Evolutionary conservation across 2,888 invertebrate species (phyloP).

Genomic region (Scaptomyza tumidula): DNA sequence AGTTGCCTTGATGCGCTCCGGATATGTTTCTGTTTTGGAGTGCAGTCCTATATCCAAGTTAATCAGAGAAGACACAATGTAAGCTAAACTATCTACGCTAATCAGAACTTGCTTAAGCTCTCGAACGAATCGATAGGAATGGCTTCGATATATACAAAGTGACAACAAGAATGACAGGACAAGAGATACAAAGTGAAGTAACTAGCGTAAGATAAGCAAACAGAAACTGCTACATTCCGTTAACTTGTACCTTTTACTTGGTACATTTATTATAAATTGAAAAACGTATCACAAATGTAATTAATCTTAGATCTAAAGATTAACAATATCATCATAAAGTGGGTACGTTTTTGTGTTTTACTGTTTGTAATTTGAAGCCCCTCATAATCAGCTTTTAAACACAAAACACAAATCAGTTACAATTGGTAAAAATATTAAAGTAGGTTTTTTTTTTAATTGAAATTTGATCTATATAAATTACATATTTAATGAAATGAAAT

Average conservation of each 20-base stretch:
- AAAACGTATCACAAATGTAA: too few species aligned
- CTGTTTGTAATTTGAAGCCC: conserved; percentile 8
- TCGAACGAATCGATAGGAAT: not conserved
- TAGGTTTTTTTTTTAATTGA: conserved; percentile 46
- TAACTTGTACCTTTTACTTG: too few species aligned
- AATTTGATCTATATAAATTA: conserved; percentile 56
- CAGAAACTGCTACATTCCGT: too few species aligned
- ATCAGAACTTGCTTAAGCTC: not conserved
- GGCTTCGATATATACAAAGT: too few species aligned
- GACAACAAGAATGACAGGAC: too few species aligned
- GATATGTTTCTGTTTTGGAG: not conserved
- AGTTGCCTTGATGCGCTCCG: conserved; percentile 26
- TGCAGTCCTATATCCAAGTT: not conserved
- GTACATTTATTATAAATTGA: too few species aligned
- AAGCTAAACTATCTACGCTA: not conserved
- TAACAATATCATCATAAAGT: conserved; percentile 2
- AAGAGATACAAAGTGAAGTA: too few species aligned
- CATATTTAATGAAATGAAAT: conserved; percentile 45
- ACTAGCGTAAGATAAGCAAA: too few species aligned
- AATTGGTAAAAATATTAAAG: conserved; percentile 11
- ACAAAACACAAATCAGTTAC: conserved; percentile 27
- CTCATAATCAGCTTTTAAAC: conserved; percentile 60
- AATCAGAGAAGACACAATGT: not conserved
- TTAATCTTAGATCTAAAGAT: not conserved
- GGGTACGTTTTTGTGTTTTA: not conserved